phyloP scores from a whole-genome alignment of 2,797 vertebrate genomes.

The Naso thynnoides region DNA sequence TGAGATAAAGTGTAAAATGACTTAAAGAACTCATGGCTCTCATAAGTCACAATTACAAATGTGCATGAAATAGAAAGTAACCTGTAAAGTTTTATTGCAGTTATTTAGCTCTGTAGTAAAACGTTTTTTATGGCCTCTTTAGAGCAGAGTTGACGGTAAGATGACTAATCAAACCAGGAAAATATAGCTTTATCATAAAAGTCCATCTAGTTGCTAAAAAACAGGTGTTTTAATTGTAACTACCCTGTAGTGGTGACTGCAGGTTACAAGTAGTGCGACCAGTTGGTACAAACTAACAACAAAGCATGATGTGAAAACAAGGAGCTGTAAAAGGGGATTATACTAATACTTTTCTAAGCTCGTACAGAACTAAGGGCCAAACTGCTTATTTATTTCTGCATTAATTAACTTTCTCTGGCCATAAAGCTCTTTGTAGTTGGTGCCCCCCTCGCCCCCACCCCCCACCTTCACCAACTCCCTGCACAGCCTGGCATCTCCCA shows the following conservation, averaged over 20 bases:
- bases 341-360: slow-evolving; percentile 50
- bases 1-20: neutral
- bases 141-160: slow-evolving; percentile 28
- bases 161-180: neutral
- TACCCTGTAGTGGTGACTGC: slow-evolving; percentile 5
- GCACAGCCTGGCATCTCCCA: slow-evolving; percentile 79
- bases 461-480: slow-evolving; percentile 71
- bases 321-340: slow-evolving; percentile 54
- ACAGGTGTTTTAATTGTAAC: slow-evolving; percentile 15
- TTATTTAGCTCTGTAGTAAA: slow-evolving; percentile 12
- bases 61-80: neutral
- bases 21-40: neutral
- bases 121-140: slow-evolving; percentile 3
- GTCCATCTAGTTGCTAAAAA: slow-evolving; percentile 6
- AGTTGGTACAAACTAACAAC: slow-evolving; percentile 11
- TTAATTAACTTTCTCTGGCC: slow-evolving; percentile 79
- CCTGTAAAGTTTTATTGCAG: neutral
- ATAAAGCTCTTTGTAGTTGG: slow-evolving; percentile 74
- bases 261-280: slow-evolving; percentile 6
- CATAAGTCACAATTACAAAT: neutral
- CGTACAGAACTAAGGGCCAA: slow-evolving; percentile 52
- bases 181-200: neutral
- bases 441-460: slow-evolving; percentile 47
- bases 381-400: slow-evolving; percentile 79
- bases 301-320: slow-evolving; percentile 29